Conservation (phyloP, 2,113 vertebrate genomes). For the Macaca nemestrina region DNA sequence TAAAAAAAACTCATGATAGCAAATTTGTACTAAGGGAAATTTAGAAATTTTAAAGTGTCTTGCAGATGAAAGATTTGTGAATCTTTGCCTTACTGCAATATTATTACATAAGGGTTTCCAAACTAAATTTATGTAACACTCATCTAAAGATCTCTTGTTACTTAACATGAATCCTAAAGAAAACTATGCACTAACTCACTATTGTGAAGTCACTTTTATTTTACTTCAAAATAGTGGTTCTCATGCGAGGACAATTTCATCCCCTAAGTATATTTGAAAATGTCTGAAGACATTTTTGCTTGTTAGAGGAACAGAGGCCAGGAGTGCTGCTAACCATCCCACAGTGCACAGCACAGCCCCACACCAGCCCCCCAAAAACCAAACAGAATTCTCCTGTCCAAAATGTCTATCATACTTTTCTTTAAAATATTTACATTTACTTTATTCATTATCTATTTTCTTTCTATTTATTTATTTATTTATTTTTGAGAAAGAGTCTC, state of each 20-base stretch:
- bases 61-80: not conserved
- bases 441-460: not conserved
- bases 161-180: not conserved
- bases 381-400: not conserved
- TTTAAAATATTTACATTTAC: not conserved
- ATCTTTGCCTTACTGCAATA: not conserved
- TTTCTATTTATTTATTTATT: too few species aligned
- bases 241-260: not conserved
- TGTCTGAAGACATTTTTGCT: not conserved
- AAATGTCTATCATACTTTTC: not conserved
- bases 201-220: not conserved
- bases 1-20: not conserved
- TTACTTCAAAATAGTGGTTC: not conserved
- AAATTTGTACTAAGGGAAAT: not conserved
- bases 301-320: not conserved
- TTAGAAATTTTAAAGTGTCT: not conserved
- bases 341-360: not conserved
- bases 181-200: not conserved
- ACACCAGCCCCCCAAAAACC: not conserved
- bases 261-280: not conserved
- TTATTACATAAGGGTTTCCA: not conserved
- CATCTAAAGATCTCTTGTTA: not conserved
- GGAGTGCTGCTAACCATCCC: not conserved
- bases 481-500: too few species aligned
- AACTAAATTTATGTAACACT: not conserved